A percentile compares a stretch with the other conserved stretches of the same genome.
Evolutionary conservation across 2,888 invertebrate species (phyloP).

Genomic region (Trissolcus brochymenae): DNA sequence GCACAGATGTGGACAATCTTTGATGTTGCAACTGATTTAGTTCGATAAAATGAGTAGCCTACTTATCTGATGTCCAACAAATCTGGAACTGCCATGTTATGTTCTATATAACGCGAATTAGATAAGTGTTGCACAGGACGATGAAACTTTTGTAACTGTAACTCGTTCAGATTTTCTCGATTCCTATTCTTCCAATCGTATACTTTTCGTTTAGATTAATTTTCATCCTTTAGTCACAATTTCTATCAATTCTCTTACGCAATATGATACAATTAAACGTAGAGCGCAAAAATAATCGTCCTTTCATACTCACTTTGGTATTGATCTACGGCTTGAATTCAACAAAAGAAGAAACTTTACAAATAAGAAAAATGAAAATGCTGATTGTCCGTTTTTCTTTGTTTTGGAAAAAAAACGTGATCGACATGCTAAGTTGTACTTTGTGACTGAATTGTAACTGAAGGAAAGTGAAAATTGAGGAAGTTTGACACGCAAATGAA

Average conservation of each 20-base stretch:
- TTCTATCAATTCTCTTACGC: too few relatives aligned
- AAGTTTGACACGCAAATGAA: neutral
- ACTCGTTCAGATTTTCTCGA: conserved; percentile 32
- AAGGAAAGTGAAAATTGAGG: too few relatives aligned
- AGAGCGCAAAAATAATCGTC: too few relatives aligned
- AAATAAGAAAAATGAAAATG: too few relatives aligned
- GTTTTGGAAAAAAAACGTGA: too few relatives aligned
- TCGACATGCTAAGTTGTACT: too few relatives aligned
- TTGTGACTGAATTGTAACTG: too few relatives aligned
- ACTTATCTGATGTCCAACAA: conserved; percentile 24
- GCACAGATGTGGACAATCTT: conserved; percentile 27
- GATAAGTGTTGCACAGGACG: conserved; percentile 44
- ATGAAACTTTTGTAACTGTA: conserved; percentile 24
- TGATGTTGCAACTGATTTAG: conserved; percentile 5
- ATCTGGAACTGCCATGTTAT: conserved; percentile 28
- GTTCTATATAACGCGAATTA: conserved; percentile 29
- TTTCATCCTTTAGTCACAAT: conserved; percentile 35
- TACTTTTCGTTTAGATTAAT: conserved; percentile 55
- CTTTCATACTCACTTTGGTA: too few relatives aligned
- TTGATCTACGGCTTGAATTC: too few relatives aligned
- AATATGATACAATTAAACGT: too few relatives aligned
- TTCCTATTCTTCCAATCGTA: conserved; percentile 54
- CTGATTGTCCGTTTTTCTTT: too few relatives aligned
- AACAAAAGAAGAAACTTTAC: too few relatives aligned
- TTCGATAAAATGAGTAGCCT: neutral